Base-by-base conservation (phyloP, 2,113 vertebrate species). In the Eidolon helvum region DNA sequence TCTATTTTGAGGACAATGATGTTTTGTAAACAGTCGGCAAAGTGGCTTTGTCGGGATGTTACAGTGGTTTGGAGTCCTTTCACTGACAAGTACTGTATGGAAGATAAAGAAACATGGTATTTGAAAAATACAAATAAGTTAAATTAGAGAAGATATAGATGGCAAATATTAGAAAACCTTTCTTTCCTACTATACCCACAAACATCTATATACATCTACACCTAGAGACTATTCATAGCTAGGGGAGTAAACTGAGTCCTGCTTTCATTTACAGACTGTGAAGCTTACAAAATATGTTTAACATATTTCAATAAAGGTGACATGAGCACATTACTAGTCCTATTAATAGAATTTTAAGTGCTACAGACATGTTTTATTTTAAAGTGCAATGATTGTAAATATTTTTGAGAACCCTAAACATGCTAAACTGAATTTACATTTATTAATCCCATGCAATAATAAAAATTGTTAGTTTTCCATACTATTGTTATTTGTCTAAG, bases 1-100 rank as follows among this genome's bases (percentile, higher is more conserved):
- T 88, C 82, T 96, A 90, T 97, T 82, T 71, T 26, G 78, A 92
- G 90, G 71, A 98, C 98, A 97, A 95, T 97, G 59, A 40, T 68
- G 69, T 88, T 95, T 96, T 97, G 94, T 97, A 90, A 96, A 96
- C 80, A 93, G 94, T 82, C 5, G 72, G 96, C 69, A 94, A 87
- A 97, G 87, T 74, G 77, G 72, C 96, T 97, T 96, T 97, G 96
- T 90, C n/a, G 2, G n/a, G 9, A 33, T 21, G 12, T 45, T 21
- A 57, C 71, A 71, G 53, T 2, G 50, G 83, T 79, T 74, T 45
- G 74, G 68, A 84, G 63, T 65, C 38, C 12, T 79, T 59, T 90
- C 57, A 30, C 80, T 0, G 7, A 75, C 43, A 40, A 90, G 61
- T 10, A 59, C 85, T 69, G 45, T 30, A 24, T 2, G 71, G 74